Evolutionary conservation across 2,888 invertebrate genomes (phyloP).

Genomic region (Mesodorylaimus sp.): DNA sequence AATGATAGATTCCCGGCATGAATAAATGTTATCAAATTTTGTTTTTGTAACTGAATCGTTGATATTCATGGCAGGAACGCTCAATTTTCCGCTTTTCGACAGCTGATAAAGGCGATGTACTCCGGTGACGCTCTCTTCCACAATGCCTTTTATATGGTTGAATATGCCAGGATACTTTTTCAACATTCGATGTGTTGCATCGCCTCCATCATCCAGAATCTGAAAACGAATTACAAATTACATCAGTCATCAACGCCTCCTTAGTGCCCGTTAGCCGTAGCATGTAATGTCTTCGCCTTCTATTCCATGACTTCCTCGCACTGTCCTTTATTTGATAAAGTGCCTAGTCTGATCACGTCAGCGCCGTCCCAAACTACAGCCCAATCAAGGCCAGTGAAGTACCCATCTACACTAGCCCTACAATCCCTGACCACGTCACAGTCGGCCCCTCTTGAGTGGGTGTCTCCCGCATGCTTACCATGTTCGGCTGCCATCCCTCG

Average conservation of each 20-base stretch:
- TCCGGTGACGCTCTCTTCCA: conserved; percentile 94
- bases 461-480: conserved; percentile 45
- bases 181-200: conserved; percentile 83
- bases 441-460: too few species aligned
- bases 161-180: conserved; percentile 84
- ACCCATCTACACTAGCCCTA: too few species aligned
- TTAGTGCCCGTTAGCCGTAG: too few species aligned
- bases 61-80: conserved; percentile 93
- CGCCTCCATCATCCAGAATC: conserved; percentile 88
- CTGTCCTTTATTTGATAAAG: too few species aligned
- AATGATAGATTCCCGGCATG: conserved; percentile 74
- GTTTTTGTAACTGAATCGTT: conserved; percentile 95
- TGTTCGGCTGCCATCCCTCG: conserved; percentile 87
- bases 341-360: too few species aligned
- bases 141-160: conserved; percentile 80
- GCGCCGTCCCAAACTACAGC: too few species aligned
- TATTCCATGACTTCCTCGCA: too few species aligned
- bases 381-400: too few species aligned
- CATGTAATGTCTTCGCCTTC: too few species aligned
- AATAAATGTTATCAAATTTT: conserved; percentile 89
- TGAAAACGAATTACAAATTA: too few species aligned
- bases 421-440: too few species aligned
- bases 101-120: conserved; percentile 87
- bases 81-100: conserved; percentile 75
- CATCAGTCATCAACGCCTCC: too few species aligned